Base-by-base conservation (phyloP, 2,888 invertebrate genomes). In the Pogonocherus hispidulus region DNA sequence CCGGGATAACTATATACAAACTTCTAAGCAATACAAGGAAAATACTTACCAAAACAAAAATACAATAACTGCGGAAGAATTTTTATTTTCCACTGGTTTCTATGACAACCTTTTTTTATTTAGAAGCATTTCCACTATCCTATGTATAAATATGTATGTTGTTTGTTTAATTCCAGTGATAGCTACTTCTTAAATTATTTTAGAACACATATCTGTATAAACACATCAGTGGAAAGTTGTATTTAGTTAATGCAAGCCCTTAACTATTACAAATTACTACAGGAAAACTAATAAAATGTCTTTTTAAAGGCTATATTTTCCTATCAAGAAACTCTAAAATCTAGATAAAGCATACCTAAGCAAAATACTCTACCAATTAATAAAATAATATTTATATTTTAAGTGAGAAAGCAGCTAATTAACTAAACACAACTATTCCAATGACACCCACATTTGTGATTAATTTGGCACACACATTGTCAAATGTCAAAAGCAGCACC, bases 401-500 rank as follows among this genome's bases (percentile, higher is more conserved):
- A 32, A 4, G 23, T 23, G 23, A 23, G n/a, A 41, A 52, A 32
- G 4, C 19, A 57, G 32, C 22, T 23, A 67, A 66, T 56, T 66
- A 66, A 62, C 63, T 60, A 63, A 67, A 63, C 69, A 74, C 67
- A 67, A 59, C 46, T 57, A 59, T 68, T 71, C 67, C 56, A 66
- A 52, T 60, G 68, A 63, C 67, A 67, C 69, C 71, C 72, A 67
- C 51, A 54, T 56, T 60, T 57, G 69, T 67, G 66, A 73, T 73
- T 68, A 73, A 71, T 71, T 72, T 81, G 80, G 80, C 81, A 84
- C 82, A 84, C 82, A 83, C 78, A 82, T 75, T 78, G 78, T 84
- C 83, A 83, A 78, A 83, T 84, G 83, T 85, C 82, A 83, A 84
- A 79, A 85, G 84, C 85, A 85, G 82, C 85, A 84, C 84, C 85